Evolutionary conservation across 2,888 invertebrate species (phyloP), one percentile per base, ranked within the genome.

Genomic region (Tenthredo mesomela): DNA sequence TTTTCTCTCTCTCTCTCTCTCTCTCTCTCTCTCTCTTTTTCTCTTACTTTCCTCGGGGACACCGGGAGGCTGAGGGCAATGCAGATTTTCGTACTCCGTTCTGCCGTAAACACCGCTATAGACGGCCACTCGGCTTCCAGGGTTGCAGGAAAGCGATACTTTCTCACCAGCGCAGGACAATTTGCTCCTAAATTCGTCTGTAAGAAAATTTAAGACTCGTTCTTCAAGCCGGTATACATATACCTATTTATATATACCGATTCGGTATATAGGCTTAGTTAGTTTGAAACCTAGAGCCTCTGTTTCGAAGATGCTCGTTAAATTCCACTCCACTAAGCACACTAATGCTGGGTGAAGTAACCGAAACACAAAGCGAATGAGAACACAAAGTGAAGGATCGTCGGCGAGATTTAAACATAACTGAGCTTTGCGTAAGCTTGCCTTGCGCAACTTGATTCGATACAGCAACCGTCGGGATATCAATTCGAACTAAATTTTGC

Each of bases 121-220:
- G 90, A 98, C 96, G 78, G 98, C 98, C 75, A 98, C 96, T 89
- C 98, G 95, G 2, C 96, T 96, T 93, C 97, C 96, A 77, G 96
- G 96, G 93, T 97, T 96, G 94, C 98, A 98, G 92, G 96, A 96
- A 90, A 98, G 94, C 90, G 96, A 96, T 90, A 98, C 95, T 89
- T 96, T 96, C 91, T 97, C 97, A 92, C 97, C 97, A 93, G 98
- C 97, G 94, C 98, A 98, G 87, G 97, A 97, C 90, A 97, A 96
- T 95, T 97, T 97, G 93, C 97, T 97, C 86, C 97, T 95, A 94
- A 98, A 98, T 92, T 98, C 97, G 93, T 97, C 98, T 98, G 95
- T 89, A 94, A 94, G 91, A 25, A 61, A 85, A n/a, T 71, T 47
- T n/a, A 71, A n/a, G 40, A 18, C 29, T 84, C 10, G 15, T 5